Evolutionary conservation across 2,113 vertebrate genomes (phyloP).

Genomic region (Camelus bactrianus): DNA sequence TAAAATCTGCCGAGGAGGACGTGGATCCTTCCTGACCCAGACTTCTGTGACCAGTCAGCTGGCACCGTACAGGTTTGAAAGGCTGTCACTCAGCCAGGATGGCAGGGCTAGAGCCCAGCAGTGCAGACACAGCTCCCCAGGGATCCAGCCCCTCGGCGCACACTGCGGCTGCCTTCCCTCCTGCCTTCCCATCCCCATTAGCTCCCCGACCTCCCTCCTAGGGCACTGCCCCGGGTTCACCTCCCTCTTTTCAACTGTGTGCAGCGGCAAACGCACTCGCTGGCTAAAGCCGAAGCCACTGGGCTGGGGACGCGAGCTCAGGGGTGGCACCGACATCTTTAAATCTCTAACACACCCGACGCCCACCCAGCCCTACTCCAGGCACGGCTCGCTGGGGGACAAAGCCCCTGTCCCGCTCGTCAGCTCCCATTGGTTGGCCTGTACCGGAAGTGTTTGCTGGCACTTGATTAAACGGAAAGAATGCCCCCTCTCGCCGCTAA

Average conservation of each 20-base stretch:
- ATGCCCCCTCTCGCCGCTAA: conserved; percentile 74
- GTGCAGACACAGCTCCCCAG: rapidly evolving
- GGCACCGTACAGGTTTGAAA: not conserved
- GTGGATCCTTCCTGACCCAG: not conserved
- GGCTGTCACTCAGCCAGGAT: not conserved
- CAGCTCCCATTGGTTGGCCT: conserved; percentile 84
- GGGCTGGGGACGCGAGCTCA: conserved; percentile 55
- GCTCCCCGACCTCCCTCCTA: not conserved
- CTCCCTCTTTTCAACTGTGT: not conserved
- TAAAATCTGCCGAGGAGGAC: rapidly evolving
- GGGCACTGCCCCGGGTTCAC: not conserved
- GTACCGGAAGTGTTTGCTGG: conserved; percentile 90
- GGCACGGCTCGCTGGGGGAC: conserved; percentile 49
- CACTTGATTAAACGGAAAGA: conserved; percentile 90
- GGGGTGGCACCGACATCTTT: conserved; percentile 83
- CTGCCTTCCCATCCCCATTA: rapidly evolving
- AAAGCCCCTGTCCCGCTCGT: conserved; percentile 87
- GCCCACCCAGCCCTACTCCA: rapidly evolving
- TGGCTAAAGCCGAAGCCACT: conserved; percentile 76
- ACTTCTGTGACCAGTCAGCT: not conserved
- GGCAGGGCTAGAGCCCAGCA: rapidly evolving
- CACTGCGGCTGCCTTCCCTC: no score
- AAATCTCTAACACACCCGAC: conserved; percentile 55
- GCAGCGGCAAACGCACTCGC: conserved; percentile 60
- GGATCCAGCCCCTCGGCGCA: no score